Base-by-base conservation (phyloP, 1,140 invertebrate genomes). In the Manduca sexta region DNA sequence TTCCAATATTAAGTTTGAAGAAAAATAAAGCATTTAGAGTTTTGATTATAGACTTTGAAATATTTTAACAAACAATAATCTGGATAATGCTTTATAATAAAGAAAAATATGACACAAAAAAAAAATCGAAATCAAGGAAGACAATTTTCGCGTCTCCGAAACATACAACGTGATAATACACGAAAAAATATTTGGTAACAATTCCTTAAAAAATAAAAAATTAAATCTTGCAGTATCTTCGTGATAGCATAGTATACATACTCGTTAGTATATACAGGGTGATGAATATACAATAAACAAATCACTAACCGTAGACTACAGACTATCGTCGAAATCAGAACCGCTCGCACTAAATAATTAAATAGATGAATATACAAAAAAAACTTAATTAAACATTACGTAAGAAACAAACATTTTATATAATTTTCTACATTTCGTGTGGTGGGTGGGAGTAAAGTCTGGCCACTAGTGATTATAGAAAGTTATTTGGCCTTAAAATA, bases 161-260 rank as follows among this genome's bases (percentile, higher is more conserved):
- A 15, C 14, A 16, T 4, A 15, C 14, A 18, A 39, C 14, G 10
- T 15, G 14, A 17, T 12, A 79, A 84, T 78, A 84, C 77, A 69
- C 21, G 31, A 79, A 77, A 73, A 81, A 74, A 83, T 85, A 85
- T 84, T 85, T 85, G 82, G 82, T 85, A 85, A 85, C 81, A 81
- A 85, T 72, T 79, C 68, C 81, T 84, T 84, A 84, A 69, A 75
- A 71, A 71, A 74, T 72, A 80, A 59, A 60, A 54, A 65, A 55
- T 49, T 52, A 31, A 43, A 42, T 49, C 53, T n/a, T 49, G n/a
- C 5, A 35, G n/a, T 35, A 12, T 12, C n/a, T n/a, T 35, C n/a
- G n/a, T 35, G 33, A 12, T 35, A 35, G n/a, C 14, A 31, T n/a
- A 35, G 14, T 35, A 35, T 13, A 13, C 34, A 14, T 35, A 60